Evolutionary conservation across 2,797 vertebrate genomes (phyloP).

Genomic region (Linurgus olivaceus): DNA sequence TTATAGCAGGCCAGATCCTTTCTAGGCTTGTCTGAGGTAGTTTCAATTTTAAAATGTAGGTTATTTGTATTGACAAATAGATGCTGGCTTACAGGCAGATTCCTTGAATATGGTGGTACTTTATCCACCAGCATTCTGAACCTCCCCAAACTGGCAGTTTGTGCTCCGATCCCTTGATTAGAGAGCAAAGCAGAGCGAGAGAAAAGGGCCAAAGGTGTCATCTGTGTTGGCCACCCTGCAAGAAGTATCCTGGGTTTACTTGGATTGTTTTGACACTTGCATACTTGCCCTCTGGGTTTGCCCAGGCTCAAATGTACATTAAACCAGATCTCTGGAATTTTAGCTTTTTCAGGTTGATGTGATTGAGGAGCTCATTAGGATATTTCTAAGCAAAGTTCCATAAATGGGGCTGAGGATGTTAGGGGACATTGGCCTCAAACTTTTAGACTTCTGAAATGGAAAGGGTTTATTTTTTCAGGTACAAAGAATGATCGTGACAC

Average conservation of each 20-base stretch:
- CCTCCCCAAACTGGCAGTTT: background rate
- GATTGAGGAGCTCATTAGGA: background rate
- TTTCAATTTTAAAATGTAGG: background rate
- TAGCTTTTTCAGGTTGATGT: background rate
- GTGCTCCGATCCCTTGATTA: background rate
- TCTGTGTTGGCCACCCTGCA: background rate
- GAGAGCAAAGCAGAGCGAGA: background rate
- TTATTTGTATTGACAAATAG: background rate
- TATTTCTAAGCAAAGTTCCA: background rate
- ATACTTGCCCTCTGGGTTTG: background rate
- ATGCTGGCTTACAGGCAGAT: background rate
- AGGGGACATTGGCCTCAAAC: background rate
- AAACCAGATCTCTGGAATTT: background rate
- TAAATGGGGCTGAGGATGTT: background rate
- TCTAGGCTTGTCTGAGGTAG: background rate
- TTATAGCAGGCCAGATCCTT: background rate
- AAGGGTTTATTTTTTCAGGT: background rate
- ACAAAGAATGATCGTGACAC: background rate
- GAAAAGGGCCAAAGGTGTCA: background rate
- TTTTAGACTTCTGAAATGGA: background rate
- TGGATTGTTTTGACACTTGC: background rate
- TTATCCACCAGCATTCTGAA: background rate
- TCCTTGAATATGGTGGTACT: background rate
- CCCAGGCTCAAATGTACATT: background rate
- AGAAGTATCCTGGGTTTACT: background rate